Conservation (phyloP, 2,797 vertebrate species). For the Menidia menidia region DNA sequence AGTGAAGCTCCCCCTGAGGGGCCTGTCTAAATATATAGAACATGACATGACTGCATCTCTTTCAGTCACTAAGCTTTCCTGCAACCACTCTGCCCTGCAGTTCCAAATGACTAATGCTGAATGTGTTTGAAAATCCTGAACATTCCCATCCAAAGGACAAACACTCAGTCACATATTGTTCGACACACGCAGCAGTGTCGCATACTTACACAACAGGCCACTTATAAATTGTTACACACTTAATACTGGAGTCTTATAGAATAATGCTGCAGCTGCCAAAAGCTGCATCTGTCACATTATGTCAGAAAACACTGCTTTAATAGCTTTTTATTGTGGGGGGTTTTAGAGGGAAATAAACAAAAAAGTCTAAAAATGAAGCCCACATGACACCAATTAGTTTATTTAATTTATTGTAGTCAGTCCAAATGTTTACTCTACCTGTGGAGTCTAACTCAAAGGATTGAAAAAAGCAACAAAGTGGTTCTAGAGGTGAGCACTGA, state of each 20-base stretch:
- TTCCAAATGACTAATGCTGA: conserved; percentile 21
- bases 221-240: neutral
- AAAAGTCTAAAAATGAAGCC: too few species aligned
- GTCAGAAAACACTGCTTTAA: neutral
- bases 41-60: conserved; percentile 57
- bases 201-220: neutral
- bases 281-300: neutral
- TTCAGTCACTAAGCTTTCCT: conserved; percentile 45
- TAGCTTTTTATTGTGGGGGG: neutral
- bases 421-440: neutral
- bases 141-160: conserved; percentile 7
- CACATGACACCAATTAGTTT: too few species aligned
- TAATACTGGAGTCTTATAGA: neutral
- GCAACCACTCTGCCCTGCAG: conserved; percentile 27
- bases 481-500: neutral
- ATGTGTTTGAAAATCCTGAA: conserved; percentile 3
- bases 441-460: neutral
- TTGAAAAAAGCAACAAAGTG: neutral
- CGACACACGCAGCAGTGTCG: neutral
- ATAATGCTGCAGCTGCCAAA: too few species aligned
- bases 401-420: too few species aligned
- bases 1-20: conserved; percentile 41
- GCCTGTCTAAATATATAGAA: conserved; percentile 68
- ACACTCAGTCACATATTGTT: neutral
- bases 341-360: neutral